These are phyloP conservation scores for Macquaria ambigua DNA, from an alignment of 2,113 vertebrate species.

Conservation along the genomic window DNA sequence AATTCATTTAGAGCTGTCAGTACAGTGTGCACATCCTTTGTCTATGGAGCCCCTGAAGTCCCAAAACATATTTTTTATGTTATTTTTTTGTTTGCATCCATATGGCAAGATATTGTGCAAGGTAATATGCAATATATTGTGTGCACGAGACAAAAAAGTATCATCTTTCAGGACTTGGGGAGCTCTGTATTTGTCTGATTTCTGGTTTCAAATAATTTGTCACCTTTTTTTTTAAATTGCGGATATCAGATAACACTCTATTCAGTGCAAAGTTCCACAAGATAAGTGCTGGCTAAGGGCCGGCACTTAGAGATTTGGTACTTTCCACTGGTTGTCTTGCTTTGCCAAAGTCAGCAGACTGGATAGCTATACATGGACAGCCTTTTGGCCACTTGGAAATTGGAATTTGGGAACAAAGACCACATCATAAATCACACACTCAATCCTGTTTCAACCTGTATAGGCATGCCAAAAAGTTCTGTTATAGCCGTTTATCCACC, in stretches of 20 bases:
- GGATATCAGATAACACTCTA: slow-evolving; percentile 3
- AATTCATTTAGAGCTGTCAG: too few species aligned
- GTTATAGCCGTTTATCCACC: not conserved
- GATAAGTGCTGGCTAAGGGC: slow-evolving; percentile 16
- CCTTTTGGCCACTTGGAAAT: slow-evolving; percentile 24
- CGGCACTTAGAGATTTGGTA: slow-evolving; percentile 22
- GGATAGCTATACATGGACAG: slow-evolving; percentile 23
- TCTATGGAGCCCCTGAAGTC: not conserved
- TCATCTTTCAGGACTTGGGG: not conserved
- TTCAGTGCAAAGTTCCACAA: slow-evolving; percentile 12
- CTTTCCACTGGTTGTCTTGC: slow-evolving; percentile 44
- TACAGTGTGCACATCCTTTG: too few species aligned
- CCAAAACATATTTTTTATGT: not conserved
- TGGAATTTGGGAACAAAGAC: slow-evolving; percentile 46
- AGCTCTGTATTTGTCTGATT: not conserved
- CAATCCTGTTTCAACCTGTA: slow-evolving; percentile 8
- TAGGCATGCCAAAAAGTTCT: not conserved
- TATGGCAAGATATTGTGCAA: not conserved
- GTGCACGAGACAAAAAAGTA: not conserved
- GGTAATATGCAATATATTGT: not conserved
- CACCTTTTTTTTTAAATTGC: not conserved
- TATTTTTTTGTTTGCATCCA: not conserved
- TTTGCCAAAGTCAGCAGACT: slow-evolving; percentile 67
- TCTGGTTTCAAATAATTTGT: slow-evolving; percentile 1
- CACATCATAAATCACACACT: slow-evolving; percentile 42